A percentile compares a stretch with the other conserved stretches of the same genome.
These are phyloP conservation scores for Mamestra configurata DNA, from an alignment of 1,140 invertebrate species.

Conservation along the genomic window DNA sequence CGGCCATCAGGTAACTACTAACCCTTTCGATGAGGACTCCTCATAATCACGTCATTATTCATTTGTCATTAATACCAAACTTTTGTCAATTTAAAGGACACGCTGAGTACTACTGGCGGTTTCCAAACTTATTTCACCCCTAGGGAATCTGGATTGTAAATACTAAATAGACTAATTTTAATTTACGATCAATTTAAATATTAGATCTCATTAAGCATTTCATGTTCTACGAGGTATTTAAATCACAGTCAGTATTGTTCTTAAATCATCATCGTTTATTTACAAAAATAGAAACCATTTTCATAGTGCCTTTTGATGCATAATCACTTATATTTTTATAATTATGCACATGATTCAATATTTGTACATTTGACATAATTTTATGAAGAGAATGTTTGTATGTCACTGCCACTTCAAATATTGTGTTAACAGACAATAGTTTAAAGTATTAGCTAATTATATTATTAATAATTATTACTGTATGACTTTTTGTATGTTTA, in stretches of 20 bases:
- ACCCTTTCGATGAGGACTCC: conserved; percentile 79
- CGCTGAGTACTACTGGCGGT: conserved; percentile 55
- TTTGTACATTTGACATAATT: conserved; percentile 49
- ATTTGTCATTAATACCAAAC: conserved; percentile 53
- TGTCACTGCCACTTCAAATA: conserved; percentile 60
- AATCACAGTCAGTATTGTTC: conserved; percentile 19
- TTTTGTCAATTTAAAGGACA: conserved; percentile 61
- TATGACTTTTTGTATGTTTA: conserved; percentile 51
- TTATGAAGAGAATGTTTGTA: conserved; percentile 51
- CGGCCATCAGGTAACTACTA: conserved; percentile 74
- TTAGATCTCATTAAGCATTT: conserved; percentile 57
- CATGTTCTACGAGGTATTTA: conserved; percentile 14
- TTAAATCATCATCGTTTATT: conserved; percentile 65
- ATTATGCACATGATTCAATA: conserved; percentile 65
- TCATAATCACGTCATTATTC: conserved; percentile 50
- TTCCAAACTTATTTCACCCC: conserved; percentile 61
- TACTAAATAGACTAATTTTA: conserved; percentile 40
- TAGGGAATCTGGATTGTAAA: conserved; percentile 63
- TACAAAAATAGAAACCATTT: conserved; percentile 73
- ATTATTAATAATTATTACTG: conserved; percentile 39
- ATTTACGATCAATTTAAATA: conserved; percentile 34
- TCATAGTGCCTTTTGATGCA: conserved; percentile 53
- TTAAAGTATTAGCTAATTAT: conserved; percentile 31
- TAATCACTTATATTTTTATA: conserved; percentile 54
- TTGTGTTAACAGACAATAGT: conserved; percentile 41